Conservation (phyloP, 2,113 vertebrate genomes). For the Burhinus bistriatus region DNA sequence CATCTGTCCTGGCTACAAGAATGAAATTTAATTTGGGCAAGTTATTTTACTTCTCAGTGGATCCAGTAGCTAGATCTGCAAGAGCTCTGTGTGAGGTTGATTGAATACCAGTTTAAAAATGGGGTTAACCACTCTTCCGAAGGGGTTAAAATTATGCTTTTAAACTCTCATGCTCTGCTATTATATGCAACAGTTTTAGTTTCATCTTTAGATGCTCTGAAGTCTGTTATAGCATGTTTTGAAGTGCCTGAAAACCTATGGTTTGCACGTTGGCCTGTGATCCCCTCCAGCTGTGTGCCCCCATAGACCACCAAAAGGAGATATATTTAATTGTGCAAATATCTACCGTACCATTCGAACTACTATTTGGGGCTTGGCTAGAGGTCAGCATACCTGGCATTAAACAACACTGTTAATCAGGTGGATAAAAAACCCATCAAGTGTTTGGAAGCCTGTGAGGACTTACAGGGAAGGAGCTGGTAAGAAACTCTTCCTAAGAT, state of each 20-base stretch:
- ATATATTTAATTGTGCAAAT: background rate
- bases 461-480: background rate
- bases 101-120: background rate
- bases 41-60: background rate
- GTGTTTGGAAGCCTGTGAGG: background rate
- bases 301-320: background rate
- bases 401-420: background rate
- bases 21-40: background rate
- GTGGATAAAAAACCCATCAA: background rate
- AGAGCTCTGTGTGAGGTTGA: background rate
- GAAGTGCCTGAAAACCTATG: background rate
- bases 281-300: background rate
- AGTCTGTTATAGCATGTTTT: background rate
- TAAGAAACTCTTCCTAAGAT: background rate
- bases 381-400: background rate
- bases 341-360: background rate
- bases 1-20: background rate
- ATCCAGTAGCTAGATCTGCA: background rate
- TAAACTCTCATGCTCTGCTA: background rate
- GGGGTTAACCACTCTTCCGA: background rate
- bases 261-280: background rate
- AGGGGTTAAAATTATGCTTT: background rate
- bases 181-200: accelerated
- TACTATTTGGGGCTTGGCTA: background rate
- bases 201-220: background rate